Evolutionary conservation across 2,797 vertebrate genomes (phyloP), one percentile per base, ranked within the genome.

Genomic region (Triplophysa bombifrons): DNA sequence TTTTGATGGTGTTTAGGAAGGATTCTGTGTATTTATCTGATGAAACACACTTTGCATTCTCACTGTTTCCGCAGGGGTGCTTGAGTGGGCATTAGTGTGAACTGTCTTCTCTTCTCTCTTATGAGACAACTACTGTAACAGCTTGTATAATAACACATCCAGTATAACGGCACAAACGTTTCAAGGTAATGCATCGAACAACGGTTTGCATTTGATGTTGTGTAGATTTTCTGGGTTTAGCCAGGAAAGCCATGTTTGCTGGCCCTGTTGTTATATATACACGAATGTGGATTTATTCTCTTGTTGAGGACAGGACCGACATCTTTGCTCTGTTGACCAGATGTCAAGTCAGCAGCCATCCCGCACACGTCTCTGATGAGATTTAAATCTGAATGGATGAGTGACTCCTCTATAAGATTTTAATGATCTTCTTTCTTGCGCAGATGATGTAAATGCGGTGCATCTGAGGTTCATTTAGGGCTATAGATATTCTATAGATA

Each of bases 381-480:
- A 69, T 77, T 77, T 70, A 55, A 34, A 25, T 70, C 66, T 70
- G 22, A 78, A 78, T 78, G 76, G 67, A 78, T 51, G 67, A 70
- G 50, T 70, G 76, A 67, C n/a, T 50, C 9, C 76, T 78, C 55
- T 51, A 78, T 78, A 56, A 14, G 67, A 70, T 70, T 78, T 61
- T 78, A 70, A 78, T 78, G 67, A 63, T 70, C 61, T 63, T 61
- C 27, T 70, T 78, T 78, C 67, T 66, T 70, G 66, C 51, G 25
- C n/a, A 19, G 56, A 56, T 82, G 76, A 64, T 13, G 53, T 67
- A 58, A 68, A 67, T 78, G 74, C 63, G 71, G 66, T 72, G 75
- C 61, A 41, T 38, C 20, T 12, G n/a, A 65, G 61, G 0, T 5
- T 4, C 64, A 25, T 50, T 74, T 48, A 3, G 6, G 70, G 2